Base-by-base conservation (phyloP, 1,140 invertebrate genomes). In the Brachionus sp. region DNA sequence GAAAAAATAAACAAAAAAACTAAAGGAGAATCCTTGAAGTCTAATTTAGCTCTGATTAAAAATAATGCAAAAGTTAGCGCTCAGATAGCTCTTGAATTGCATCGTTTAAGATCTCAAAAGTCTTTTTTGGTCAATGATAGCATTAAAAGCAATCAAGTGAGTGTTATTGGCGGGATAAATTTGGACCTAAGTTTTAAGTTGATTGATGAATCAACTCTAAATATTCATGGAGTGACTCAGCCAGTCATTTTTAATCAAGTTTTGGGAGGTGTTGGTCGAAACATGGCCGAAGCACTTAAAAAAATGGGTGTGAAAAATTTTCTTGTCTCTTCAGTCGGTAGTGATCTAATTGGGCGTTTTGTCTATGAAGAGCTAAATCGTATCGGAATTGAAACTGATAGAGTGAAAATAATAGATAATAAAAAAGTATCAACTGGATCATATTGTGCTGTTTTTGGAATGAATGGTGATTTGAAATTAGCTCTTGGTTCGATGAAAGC, bases 31-130 rank as follows among this genome's bases (percentile, higher is more conserved):
- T 96, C 95, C 7, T 90, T 98, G 13, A 84, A 90, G 87, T 91
- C 95, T 16, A 98, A 98, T 90, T 93, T 95, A 86, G 93, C 92
- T 3, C 90, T 98, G 33, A 93, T 98, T 85, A 92, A 95, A 90
- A 95, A 98, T 89, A 98, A 98, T 90, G 95, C 95, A 2, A 90
- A 87, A 84, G 91, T 95, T 73, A 96, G 93, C 16, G 92, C 93
- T 75, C 88, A 93, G 88, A 94, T 98, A 86, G 94, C 95, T 7
- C 87, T 92, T 5, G 90, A 92, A 86, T 91, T 86, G 90, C 93
- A 42, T 91, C 91, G 84, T 87, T 93, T 29, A 88, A 91, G 37
- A 91, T 92, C 44, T 87, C 91, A 19, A 42, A 85, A 46, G 84
- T 85, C 44, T 62, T 50, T 46, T 75, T 12, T 44, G n/a, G 44